Conservation (phyloP, 92 coral and sea anemone species). For the Plumapathes pennacea region DNA sequence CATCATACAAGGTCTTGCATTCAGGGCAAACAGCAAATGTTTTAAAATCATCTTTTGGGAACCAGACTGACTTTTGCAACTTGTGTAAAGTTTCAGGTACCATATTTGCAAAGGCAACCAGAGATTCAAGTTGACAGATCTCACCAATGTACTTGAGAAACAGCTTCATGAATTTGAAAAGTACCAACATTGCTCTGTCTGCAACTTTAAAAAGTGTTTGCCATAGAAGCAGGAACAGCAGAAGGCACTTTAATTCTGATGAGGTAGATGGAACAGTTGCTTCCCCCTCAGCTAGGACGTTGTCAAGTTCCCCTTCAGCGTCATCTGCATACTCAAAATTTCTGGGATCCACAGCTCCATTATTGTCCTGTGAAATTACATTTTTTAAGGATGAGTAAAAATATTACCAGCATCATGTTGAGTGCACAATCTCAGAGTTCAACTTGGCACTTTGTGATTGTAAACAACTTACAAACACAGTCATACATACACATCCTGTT, state of each 20-base stretch:
- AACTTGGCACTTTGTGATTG: no score
- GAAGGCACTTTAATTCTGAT: constrained; percentile 21
- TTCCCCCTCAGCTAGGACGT: constrained; percentile 4
- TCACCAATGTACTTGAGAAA: constrained; percentile 30
- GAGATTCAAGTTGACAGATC: constrained; percentile 8
- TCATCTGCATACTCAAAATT: constrained; percentile 28
- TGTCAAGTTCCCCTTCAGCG: constrained; percentile 5
- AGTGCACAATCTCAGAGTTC: no score
- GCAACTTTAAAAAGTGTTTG: constrained; percentile 54
- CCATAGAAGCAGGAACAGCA: constrained; percentile 45
- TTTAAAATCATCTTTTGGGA: constrained; percentile 44
- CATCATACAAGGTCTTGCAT: constrained; percentile 30
- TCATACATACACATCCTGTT: no score
- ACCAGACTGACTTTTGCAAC: constrained; percentile 13
- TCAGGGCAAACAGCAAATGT: constrained; percentile 53
- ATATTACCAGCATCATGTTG: no score
- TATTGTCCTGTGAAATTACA: constrained; percentile 4
- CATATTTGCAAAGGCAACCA: constrained; percentile 44
- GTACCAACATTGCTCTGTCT: constrained; percentile 33
- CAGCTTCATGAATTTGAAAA: constrained; percentile 32
- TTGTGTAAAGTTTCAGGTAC: constrained; percentile 50
- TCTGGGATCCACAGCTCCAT: background rate
- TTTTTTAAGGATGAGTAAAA: no score
- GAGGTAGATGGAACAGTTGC: background rate
- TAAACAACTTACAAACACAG: no score